Evolutionary conservation across 2,888 invertebrate species (phyloP).

Genomic region (Cantharis lateralis): DNA sequence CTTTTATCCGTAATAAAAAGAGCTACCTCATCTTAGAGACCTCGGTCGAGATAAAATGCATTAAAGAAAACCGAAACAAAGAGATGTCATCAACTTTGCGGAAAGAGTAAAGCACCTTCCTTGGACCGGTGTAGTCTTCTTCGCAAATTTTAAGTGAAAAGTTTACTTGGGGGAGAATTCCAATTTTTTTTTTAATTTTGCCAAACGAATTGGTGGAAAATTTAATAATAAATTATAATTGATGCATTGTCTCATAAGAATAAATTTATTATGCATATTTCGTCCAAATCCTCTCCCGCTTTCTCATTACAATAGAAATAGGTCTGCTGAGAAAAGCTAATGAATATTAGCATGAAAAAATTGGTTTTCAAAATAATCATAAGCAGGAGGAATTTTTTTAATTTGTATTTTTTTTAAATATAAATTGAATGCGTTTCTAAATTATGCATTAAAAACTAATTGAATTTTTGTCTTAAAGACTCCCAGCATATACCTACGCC

Average conservation of each 20-base stretch:
- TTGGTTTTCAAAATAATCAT: slow-evolving; percentile 25
- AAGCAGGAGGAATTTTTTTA: slow-evolving; percentile 11
- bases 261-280: slow-evolving; percentile 28
- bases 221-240: slow-evolving; percentile 38
- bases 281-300: slow-evolving; percentile 10
- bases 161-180: slow-evolving; percentile 43
- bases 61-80: slow-evolving; percentile 52
- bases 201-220: neutral
- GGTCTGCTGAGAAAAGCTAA: slow-evolving; percentile 27
- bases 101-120: slow-evolving; percentile 44
- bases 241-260: slow-evolving; percentile 33
- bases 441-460: slow-evolving; percentile 12
- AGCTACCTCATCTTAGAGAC: slow-evolving; percentile 40
- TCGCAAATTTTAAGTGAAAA: slow-evolving; percentile 53
- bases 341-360: slow-evolving; percentile 33
- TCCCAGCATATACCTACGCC: neutral
- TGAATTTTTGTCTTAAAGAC: neutral
- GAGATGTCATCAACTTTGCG: slow-evolving; percentile 48
- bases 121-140: slow-evolving; percentile 39
- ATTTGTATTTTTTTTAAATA: slow-evolving; percentile 2
- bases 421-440: neutral
- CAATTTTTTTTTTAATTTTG: neutral
- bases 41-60: slow-evolving; percentile 44
- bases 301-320: slow-evolving; percentile 31
- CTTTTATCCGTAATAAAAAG: slow-evolving; percentile 46